A percentile compares a stretch with the other conserved stretches of the same genome.
These are phyloP conservation scores for Drosophila nasuta DNA, from an alignment of 1,140 invertebrate species.

Conservation along the genomic window DNA sequence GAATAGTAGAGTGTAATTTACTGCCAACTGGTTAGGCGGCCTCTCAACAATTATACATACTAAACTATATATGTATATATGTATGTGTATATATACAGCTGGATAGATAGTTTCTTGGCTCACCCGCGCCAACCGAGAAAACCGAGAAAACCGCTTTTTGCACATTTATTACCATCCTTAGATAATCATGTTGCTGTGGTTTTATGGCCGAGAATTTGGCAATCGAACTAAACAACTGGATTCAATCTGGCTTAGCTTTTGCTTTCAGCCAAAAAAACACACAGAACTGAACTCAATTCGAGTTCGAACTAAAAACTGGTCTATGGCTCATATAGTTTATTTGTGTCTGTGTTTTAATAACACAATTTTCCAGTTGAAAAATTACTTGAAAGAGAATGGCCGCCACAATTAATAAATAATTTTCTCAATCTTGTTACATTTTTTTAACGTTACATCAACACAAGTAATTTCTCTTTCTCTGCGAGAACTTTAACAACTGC, in stretches of 20 bases:
- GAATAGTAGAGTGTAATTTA: slow-evolving; percentile 36
- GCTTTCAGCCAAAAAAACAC: slow-evolving; percentile 10
- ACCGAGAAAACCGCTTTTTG: slow-evolving; percentile 38
- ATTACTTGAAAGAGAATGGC: slow-evolving; percentile 62
- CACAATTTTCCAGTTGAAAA: slow-evolving; percentile 32
- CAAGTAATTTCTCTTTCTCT: background rate
- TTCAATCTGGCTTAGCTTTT: slow-evolving; percentile 6
- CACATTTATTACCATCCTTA: slow-evolving; percentile 47
- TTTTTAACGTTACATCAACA: slow-evolving; percentile 47
- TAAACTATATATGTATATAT: too few species aligned
- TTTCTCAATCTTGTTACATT: slow-evolving; percentile 34
- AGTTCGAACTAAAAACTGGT: slow-evolving; percentile 24
- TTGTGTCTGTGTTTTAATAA: slow-evolving; percentile 4
- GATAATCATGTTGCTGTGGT: slow-evolving; percentile 52
- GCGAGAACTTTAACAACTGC: slow-evolving; percentile 62
- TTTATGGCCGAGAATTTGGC: slow-evolving; percentile 31
- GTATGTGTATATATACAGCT: too few species aligned
- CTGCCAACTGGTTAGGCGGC: slow-evolving; percentile 64
- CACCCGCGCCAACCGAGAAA: slow-evolving; percentile 49
- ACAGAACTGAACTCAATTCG: background rate
- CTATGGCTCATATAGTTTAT: slow-evolving; percentile 1
- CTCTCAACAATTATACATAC: slow-evolving; percentile 21
- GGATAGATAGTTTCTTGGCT: slow-evolving; percentile 33
- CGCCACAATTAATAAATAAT: slow-evolving; percentile 60
- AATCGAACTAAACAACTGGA: slow-evolving; percentile 15